Evolutionary conservation across 23 tunicate genomes (phyloP).

Genomic region (Diplosoma virens): DNA sequence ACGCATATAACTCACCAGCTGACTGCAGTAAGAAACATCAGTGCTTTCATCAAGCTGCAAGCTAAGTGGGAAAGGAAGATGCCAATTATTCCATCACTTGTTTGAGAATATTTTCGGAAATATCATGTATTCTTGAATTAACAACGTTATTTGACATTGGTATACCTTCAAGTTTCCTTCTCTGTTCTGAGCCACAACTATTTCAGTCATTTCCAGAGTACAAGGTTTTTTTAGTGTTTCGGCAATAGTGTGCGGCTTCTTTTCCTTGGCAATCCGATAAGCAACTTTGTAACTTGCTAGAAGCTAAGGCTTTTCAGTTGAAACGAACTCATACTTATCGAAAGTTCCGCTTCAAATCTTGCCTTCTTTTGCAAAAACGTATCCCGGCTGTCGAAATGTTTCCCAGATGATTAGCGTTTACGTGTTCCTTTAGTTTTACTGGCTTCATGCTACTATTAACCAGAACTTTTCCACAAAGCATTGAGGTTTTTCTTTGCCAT

Average conservation of each 20-base stretch:
- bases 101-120: constrained; percentile 23
- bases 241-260: constrained; percentile 24
- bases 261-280: constrained; percentile 37
- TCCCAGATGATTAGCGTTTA: constrained; percentile 13
- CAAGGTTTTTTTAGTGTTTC: constrained; percentile 36
- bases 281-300: constrained; percentile 32
- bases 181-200: constrained; percentile 34
- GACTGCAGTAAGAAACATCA: constrained; percentile 31
- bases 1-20: constrained; percentile 37
- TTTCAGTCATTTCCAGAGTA: constrained; percentile 26
- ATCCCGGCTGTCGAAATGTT: constrained; percentile 18
- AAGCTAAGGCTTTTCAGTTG: constrained; percentile 37
- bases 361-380: constrained; percentile 13
- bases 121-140: constrained; percentile 32
- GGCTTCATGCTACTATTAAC: constrained; percentile 41
- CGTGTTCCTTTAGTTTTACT: constrained; percentile 19
- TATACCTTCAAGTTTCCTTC: constrained; percentile 5
- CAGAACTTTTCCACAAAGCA: constrained; percentile 42
- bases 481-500: constrained; percentile 36
- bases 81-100: constrained; percentile 37
- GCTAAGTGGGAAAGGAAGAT: constrained; percentile 25
- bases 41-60: constrained; percentile 46
- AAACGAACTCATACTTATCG: constrained; percentile 5
- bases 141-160: constrained; percentile 39
- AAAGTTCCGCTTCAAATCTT: constrained; percentile 29